Base-by-base conservation (phyloP, 53 echinoderm and acorn worm species). In the Paracentrotus lividus region DNA sequence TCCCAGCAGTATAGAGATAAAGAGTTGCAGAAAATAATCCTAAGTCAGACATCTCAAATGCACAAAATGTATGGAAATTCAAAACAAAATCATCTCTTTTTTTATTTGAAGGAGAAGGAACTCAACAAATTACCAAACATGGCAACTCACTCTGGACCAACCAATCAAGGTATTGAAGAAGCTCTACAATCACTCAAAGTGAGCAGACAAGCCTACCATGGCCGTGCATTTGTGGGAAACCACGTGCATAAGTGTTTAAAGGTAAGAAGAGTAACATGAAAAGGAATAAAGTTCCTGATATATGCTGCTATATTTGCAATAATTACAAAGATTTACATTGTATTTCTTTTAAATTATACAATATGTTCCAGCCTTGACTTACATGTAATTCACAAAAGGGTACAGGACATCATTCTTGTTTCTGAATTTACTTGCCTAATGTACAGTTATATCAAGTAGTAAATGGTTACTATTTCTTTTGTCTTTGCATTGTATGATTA, bases 171-270 rank as follows among this genome's bases (percentile, higher is more conserved):
- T 33, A 55, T 96, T 1, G 94, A 96, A n/a, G 42, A 85, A 13
- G 77, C 42, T 3, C 86, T 94, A 10, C 86, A 90, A 38, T 10
- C 81, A 12, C 85, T 93, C 26, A 94, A 94, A 81, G 96, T 96
- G 38, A n/a, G 92, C 56, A 55, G 95, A 14, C 96, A 96, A 86
- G 94, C 93, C 1, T 95, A 95, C 54, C 87, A 93, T 47, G 91
- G 88, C 23, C 90, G 85, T 18, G 45, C 93, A 7, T 95, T 96
- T 57, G 88, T 96, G 32, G 96, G 95, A 24, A 96, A 96, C 88
- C 96, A 96, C 90, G 94, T 96, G 10, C 93, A 93, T 66, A 96
- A 96, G 72, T 96, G 96, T 66, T 77, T 94, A 1, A 84, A 94
- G 93, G 96, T 96, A 65, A 93, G 42, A 29, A 57, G 36, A 33